Base-by-base conservation (phyloP, 2,113 vertebrate genomes). In the Toxotes chatareus region DNA sequence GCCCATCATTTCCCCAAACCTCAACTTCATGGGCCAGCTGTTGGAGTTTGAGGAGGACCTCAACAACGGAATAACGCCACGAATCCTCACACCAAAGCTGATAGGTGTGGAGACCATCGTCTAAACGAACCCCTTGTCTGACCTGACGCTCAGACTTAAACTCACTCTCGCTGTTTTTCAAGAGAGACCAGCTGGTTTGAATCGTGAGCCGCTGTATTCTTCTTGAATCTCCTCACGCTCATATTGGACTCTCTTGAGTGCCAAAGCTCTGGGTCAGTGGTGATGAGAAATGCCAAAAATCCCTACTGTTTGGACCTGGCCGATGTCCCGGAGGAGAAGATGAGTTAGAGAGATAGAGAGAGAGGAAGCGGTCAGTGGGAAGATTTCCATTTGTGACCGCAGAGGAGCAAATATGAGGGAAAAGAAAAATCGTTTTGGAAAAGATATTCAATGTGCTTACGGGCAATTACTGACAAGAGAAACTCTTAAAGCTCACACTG, bases 21-120 rank as follows among this genome's bases (percentile, higher is more conserved):
- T 99, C 91, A 99, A 99, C 96, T 99, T 99, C 92, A 99, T 99
- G 98, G 98, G 98, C 91, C 98, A 99, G 90, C 96, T 99, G 91
- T 89, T 99, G 94, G 98, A 99, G 95, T 99, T 99, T 0, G 98
- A 99, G 90, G 98, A 99, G 93, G 98, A 99, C 92, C 96, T 99
- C 42, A 99, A 99, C 94, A 99, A 96, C 0, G 98, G 98, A 4
- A 95, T 99, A 82, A 99, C 98, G 5, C 98, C 98, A 0, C 94
- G 98, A 66, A 99, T 99, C 93, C 97, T 99, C 75, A 98, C 96
- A 1, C 98, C 98, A 93, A 99, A 98, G 96, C 90, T 99, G 71
- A 96, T 93, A 0, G 98, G 98, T 4, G 95, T 99, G 16, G 98
- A 99, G 93, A 99, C 98, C 0, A 87, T 98, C 0, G 98, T 99